These are phyloP conservation scores for Phasia obesa DNA, from an alignment of 2,888 invertebrate species.

Conservation along the genomic window DNA sequence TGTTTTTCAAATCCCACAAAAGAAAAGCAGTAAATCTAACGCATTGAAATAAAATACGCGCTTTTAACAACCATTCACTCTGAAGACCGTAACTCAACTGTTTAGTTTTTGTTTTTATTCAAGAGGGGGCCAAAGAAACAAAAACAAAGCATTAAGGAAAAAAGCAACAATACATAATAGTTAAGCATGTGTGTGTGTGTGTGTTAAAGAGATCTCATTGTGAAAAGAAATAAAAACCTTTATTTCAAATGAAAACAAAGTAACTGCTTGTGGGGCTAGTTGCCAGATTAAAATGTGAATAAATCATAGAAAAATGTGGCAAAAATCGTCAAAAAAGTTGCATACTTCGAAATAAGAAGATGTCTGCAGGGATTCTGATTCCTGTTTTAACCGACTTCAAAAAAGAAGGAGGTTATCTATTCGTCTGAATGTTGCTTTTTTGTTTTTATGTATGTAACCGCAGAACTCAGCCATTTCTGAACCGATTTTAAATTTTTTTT, in stretches of 20 bases:
- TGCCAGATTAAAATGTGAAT: not conserved
- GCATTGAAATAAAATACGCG: constrained; percentile 38
- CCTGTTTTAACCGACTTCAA: too few species aligned
- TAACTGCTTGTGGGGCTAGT: constrained; percentile 32
- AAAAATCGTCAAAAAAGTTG: too few species aligned
- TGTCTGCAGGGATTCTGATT: too few species aligned
- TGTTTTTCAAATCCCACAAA: constrained; percentile 9
- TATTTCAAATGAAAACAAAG: constrained; percentile 35
- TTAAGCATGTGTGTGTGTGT: not conserved
- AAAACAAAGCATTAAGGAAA: constrained; percentile 41
- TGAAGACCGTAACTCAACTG: constrained; percentile 78
- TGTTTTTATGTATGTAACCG: too few species aligned
- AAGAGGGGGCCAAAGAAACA: constrained; percentile 30
- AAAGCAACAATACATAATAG: constrained; percentile 18
- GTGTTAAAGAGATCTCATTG: constrained; percentile 43
- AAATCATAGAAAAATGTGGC: not conserved
- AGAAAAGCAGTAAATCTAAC: constrained; percentile 26
- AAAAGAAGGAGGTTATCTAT: too few species aligned
- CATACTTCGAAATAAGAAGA: too few species aligned
- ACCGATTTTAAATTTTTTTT: too few species aligned
- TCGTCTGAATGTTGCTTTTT: too few species aligned
- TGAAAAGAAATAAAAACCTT: constrained; percentile 10
- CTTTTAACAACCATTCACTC: constrained; percentile 76
- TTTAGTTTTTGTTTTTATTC: constrained; percentile 36
- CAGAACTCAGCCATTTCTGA: too few species aligned